Evolutionary conservation across 2,797 vertebrate genomes (phyloP), one percentile per base, ranked within the genome.

Genomic region (Tympanoctomys barrerae): DNA sequence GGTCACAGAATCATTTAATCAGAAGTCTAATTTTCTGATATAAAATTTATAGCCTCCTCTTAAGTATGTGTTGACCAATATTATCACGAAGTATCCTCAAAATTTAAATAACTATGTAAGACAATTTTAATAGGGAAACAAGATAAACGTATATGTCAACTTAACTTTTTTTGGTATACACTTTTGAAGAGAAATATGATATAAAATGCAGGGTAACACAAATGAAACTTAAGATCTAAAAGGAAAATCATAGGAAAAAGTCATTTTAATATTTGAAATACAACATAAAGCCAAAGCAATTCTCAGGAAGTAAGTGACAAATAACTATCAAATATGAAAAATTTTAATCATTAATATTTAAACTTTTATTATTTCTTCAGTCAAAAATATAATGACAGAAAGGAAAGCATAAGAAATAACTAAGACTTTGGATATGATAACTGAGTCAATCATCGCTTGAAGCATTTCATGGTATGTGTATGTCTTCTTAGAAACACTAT

Each of bases 21-120:
- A 82, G 42, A 95, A 85, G 80, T 84, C 46, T n/a, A 68, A 84
- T 75, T 93, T 54, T 85, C 3, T 91, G 71, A 54, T 57, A 42
- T 24, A 19, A 5, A 77, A n/a, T 83, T 19, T 81, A 42, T 31
- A 90, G 39, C 21, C 28, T 61, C 22, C 4, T 88, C 61, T 88
- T 94, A 85, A 90, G 33, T 78, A 6, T 39, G 4, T 71, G 66
- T 49, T 82, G 19, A 90, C 22, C 1, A 14, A 14, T 36, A 11
- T 62, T 90, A 80, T 61, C 2, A 10, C n/a, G 13, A 90, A 36
- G 13, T 68, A 19, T 77, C 75, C 89, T 36, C 19, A 81, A 83
- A 87, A 86, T 91, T 64, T 83, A 87, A 88, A 83, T 68, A 4
- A 1, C 10, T 66, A 61, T 61, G 31, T 42, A 75, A 61, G 13